Evolutionary conservation across 2,797 vertebrate species (phyloP).

Genomic region (Hafferia zeledoni): DNA sequence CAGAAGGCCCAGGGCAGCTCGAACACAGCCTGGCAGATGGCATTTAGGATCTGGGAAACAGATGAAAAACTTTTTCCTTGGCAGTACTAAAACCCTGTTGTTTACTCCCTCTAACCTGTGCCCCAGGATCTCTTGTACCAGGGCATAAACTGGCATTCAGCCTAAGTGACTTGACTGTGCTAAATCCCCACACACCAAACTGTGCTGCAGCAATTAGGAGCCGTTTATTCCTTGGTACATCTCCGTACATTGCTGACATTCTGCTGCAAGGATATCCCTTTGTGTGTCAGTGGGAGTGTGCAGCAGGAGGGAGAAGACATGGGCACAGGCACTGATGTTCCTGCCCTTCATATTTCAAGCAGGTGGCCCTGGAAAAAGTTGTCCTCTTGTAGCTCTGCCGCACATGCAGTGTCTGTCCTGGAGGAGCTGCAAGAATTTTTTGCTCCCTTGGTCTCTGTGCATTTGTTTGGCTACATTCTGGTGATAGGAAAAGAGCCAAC

Average conservation of each 20-base stretch:
- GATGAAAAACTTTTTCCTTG: constrained; percentile 5
- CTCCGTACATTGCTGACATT: not conserved
- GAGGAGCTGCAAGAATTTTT: not conserved
- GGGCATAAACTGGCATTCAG: not conserved
- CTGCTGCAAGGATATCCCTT: not conserved
- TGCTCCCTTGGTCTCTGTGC: not conserved
- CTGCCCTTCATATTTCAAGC: not conserved
- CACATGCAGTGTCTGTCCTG: rapidly evolving
- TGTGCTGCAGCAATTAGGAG: not conserved
- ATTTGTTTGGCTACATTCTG: not conserved
- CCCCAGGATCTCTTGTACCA: constrained; percentile 6
- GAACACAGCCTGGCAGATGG: not conserved
- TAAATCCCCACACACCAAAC: not conserved
- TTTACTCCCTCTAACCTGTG: constrained; percentile 14
- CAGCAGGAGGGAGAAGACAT: not conserved
- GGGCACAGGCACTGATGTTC: not conserved
- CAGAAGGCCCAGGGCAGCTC: not conserved
- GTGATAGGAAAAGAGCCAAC: not conserved
- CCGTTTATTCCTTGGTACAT: not conserved
- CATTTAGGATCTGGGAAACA: not conserved
- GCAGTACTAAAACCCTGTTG: not conserved
- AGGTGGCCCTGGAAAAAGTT: not conserved
- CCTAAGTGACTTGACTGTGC: not conserved
- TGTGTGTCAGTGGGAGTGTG: not conserved
- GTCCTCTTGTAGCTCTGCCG: not conserved